Percentiles rank a stretch among this genome's conserved stretches.
Conservation (phyloP, 1,140 invertebrate species). For the Drosophila lacteicornis region DNA sequence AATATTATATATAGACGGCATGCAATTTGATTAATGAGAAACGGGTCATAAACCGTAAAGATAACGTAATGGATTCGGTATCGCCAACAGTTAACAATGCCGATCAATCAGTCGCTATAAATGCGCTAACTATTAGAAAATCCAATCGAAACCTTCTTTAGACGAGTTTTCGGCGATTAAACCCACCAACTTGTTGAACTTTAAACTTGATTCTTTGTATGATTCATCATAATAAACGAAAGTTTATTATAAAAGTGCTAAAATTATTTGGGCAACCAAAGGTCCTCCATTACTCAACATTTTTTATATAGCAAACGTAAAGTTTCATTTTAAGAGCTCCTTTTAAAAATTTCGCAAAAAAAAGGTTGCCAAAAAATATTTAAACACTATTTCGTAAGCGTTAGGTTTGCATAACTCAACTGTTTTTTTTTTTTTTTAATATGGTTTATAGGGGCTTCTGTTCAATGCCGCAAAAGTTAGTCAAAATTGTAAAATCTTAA, state of each 20-base stretch:
- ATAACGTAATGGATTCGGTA: conserved; percentile 32
- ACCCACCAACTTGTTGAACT: neutral
- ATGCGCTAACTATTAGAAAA: neutral
- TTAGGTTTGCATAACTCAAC: neutral
- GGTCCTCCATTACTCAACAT: neutral
- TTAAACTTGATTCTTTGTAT: neutral
- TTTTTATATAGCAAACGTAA: neutral
- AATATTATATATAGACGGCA: conserved; percentile 1
- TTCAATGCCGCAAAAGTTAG: neutral
- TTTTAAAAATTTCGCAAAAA: neutral
- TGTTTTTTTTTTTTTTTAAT: neutral
- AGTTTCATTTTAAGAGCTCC: neutral
- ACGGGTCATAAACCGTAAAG: conserved; percentile 31
- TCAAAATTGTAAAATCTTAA: neutral
- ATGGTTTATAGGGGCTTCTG: no score
- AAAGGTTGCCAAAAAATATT: neutral
- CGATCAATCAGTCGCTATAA: conserved; percentile 15
- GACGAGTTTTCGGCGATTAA: neutral
- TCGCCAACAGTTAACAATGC: conserved; percentile 5
- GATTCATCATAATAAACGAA: neutral
- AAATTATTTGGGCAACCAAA: neutral
- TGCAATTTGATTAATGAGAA: conserved; percentile 37
- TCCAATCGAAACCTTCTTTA: neutral
- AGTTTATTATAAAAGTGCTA: neutral
- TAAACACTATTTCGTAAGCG: neutral